Conservation (phyloP, 2,888 invertebrate genomes). For the Apamea monoglypha region DNA sequence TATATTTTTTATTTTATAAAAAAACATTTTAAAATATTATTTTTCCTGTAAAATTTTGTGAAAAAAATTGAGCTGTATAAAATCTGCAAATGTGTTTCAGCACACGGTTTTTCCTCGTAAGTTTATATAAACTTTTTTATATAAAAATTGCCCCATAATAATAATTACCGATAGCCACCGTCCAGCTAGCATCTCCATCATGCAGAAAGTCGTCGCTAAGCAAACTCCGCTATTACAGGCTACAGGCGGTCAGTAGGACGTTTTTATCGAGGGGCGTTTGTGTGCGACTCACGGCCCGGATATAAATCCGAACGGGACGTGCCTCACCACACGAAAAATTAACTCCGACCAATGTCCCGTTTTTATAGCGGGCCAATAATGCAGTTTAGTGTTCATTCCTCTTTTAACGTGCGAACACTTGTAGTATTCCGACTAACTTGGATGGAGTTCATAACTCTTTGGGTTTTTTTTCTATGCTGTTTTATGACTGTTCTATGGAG, state of each 20-base stretch:
- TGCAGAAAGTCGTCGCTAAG: conserved; percentile 62
- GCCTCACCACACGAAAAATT: conserved; percentile 81
- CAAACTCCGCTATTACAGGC: conserved; percentile 55
- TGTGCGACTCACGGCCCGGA: conserved; percentile 73
- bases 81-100: neutral
- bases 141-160: conserved; percentile 8
- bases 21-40: neutral
- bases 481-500: conserved; percentile 33
- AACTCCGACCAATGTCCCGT: conserved; percentile 77
- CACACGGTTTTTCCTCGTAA: neutral
- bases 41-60: neutral
- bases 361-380: conserved; percentile 78
- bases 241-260: conserved; percentile 70
- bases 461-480: conserved; percentile 33
- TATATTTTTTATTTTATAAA: neutral
- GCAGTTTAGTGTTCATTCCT: conserved; percentile 74
- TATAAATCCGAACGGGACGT: conserved; percentile 81
- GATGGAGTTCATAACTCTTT: conserved; percentile 49
- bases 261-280: conserved; percentile 77
- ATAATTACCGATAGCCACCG: conserved; percentile 18
- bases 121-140: neutral
- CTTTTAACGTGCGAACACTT: conserved; percentile 70
- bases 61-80: neutral
- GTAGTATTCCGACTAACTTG: conserved; percentile 57
- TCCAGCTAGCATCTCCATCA: conserved; percentile 54